phyloP scores from a whole-genome alignment of 2,888 invertebrate genomes.

The Craniophora ligustri region DNA sequence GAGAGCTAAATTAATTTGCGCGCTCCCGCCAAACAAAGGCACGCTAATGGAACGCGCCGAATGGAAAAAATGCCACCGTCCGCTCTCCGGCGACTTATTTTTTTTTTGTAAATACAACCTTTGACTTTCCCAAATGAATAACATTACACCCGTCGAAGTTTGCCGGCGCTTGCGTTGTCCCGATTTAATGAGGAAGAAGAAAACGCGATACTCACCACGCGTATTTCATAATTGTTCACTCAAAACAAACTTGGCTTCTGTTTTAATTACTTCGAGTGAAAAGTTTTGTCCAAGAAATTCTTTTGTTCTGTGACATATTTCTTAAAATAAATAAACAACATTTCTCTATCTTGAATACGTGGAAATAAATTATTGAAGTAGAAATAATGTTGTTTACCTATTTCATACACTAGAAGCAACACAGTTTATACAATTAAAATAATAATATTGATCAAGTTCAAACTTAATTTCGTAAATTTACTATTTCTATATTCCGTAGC shows the following conservation, averaged over 20 bases:
- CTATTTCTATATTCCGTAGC: not conserved
- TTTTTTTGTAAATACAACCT: constrained; percentile 87
- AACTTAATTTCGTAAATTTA: not conserved
- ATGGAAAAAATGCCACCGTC: constrained; percentile 89
- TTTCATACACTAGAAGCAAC: not conserved
- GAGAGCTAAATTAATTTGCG: constrained; percentile 89
- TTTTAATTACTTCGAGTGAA: constrained; percentile 75
- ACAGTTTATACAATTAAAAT: not conserved
- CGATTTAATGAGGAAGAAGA: constrained; percentile 82
- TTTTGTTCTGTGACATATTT: constrained; percentile 56
- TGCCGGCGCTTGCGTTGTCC: constrained; percentile 79
- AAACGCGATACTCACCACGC: constrained; percentile 73
- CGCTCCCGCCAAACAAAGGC: constrained; percentile 89
- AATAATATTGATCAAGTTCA: not conserved
- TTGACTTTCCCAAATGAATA: constrained; percentile 88
- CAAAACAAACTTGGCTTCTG: constrained; percentile 74
- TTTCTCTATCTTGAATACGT: constrained; percentile 21
- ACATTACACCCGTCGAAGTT: constrained; percentile 86
- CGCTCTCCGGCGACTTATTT: constrained; percentile 86
- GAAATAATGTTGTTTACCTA: not conserved
- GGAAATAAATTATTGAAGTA: constrained; percentile 24
- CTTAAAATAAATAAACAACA: constrained; percentile 24
- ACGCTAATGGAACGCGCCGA: constrained; percentile 89
- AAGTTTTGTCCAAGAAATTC: constrained; percentile 64
- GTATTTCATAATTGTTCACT: constrained; percentile 75